Base-by-base conservation (phyloP, 2,888 invertebrate species). In the Caenorhabditis imperialis region DNA sequence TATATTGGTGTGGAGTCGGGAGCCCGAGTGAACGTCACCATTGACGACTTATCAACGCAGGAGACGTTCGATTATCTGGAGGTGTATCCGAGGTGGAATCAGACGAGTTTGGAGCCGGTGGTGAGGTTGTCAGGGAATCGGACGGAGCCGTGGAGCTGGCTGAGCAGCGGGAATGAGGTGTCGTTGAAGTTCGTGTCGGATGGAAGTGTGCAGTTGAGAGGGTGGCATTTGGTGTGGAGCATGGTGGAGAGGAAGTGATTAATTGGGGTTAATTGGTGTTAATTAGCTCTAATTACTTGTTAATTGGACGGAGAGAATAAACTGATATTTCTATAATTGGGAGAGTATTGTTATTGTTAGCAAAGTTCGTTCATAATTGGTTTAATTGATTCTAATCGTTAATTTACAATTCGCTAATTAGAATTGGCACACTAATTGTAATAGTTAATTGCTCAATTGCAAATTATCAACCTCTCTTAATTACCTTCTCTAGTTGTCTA, bases 171-270 rank as follows among this genome's bases (percentile, higher is more conserved):
- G 5, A 62, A 42, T 40, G 35, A 16, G 16, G 27, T 62, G 25
- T 44, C 42, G 5, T 20, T 71, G 25, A 47, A 51, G 30, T 71
- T 71, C 33, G 51, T 62, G 5, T 62, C 71, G 7, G 71, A 71
- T 35, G 71, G 61, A n/a, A 50, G 44, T 25, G 20, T 35, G 6
- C 62, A 71, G 22, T 62, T 50, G 22, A 71, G 33, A 40, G 71
- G 71, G 35, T 71, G 61, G 55, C 61, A 62, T 44, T 35, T 62
- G 48, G 20, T 12, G 5, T 71, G 71, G 71, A 50, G 37, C 12
- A 54, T 40, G 55, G 40, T 57, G 12, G 18, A 50, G 33, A 51
- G n/a, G n/a, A n/a, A n/a, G n/a, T n/a, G n/a, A n/a, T n/a, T n/a
- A n/a, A n/a, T n/a, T n/a, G n/a, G n/a, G n/a, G n/a, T n/a, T n/a